A percentile compares a stretch with the other conserved stretches of the same genome.
Evolutionary conservation across 2,797 vertebrate species (phyloP).

Genomic region (Neopelma chrysocephalum): DNA sequence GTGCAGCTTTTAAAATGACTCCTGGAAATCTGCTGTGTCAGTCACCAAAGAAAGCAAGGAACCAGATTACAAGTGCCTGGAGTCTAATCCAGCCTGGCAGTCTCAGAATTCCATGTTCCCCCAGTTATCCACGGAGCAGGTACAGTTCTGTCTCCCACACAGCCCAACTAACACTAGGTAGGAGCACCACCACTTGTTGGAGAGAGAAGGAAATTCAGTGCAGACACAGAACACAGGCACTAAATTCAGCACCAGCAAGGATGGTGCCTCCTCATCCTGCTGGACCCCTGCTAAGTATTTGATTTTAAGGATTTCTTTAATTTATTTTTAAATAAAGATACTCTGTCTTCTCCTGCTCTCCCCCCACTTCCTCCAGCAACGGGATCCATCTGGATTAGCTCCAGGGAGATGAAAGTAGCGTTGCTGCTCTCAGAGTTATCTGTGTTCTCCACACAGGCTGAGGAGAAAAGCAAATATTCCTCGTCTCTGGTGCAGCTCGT

Average conservation of each 20-base stretch:
- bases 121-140: neutral
- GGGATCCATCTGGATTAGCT: neutral
- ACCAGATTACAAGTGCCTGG: neutral
- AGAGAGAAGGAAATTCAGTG: neutral
- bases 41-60: neutral
- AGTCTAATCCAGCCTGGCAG: neutral
- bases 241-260: neutral
- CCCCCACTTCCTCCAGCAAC: neutral
- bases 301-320: neutral
- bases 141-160: neutral
- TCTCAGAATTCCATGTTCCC: neutral
- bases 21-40: neutral
- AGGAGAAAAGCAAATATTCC: conserved; percentile 12
- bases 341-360: neutral
- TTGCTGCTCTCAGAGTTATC: neutral
- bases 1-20: neutral
- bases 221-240: neutral
- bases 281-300: neutral
- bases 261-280: neutral
- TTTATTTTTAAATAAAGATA: neutral
- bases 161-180: neutral
- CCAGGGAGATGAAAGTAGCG: neutral
- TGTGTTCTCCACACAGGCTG: neutral
- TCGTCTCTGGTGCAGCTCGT: neutral
- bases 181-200: neutral